Conservation (phyloP, 1,140 invertebrate species). For the Eulimnadia texana region DNA sequence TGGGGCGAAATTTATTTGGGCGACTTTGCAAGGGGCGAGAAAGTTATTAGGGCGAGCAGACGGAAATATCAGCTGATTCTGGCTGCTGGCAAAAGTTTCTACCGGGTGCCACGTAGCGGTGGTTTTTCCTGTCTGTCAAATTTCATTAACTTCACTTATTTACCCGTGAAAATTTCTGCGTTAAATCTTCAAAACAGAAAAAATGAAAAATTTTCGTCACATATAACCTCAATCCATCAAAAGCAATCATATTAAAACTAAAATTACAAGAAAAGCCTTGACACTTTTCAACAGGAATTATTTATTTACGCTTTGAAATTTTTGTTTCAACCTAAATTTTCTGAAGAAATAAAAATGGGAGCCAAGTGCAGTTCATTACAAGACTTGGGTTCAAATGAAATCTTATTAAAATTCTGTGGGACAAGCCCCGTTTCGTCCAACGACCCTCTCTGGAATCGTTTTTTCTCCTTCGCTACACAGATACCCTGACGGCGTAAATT, state of each 20-base stretch:
- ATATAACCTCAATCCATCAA: too few species aligned
- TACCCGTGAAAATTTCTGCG: neutral
- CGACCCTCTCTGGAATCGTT: constrained; percentile 85
- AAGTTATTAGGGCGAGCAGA: too few species aligned
- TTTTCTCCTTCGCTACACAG: constrained; percentile 79
- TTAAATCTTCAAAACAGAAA: neutral
- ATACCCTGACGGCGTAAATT: constrained; percentile 52
- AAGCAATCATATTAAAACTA: too few species aligned
- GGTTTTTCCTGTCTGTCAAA: too few species aligned
- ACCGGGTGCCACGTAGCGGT: too few species aligned
- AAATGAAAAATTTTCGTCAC: neutral
- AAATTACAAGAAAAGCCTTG: too few species aligned
- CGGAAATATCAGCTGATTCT: too few species aligned
- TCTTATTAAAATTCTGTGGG: constrained; percentile 59
- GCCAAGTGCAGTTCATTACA: constrained; percentile 63
- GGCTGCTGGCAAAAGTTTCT: too few species aligned
- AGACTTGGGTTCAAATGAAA: constrained; percentile 66
- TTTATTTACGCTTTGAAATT: neutral
- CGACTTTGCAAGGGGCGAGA: too few species aligned
- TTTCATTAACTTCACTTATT: neutral
- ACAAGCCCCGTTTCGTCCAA: constrained; percentile 63
- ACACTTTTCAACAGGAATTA: too few species aligned
- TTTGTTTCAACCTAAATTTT: neutral
- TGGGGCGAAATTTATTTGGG: too few species aligned
- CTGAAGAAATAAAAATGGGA: constrained; percentile 49